Evolutionary conservation across 2,888 invertebrate genomes (phyloP), one percentile per base, ranked within the genome.

Genomic region (Cecidostiba fungosa): DNA sequence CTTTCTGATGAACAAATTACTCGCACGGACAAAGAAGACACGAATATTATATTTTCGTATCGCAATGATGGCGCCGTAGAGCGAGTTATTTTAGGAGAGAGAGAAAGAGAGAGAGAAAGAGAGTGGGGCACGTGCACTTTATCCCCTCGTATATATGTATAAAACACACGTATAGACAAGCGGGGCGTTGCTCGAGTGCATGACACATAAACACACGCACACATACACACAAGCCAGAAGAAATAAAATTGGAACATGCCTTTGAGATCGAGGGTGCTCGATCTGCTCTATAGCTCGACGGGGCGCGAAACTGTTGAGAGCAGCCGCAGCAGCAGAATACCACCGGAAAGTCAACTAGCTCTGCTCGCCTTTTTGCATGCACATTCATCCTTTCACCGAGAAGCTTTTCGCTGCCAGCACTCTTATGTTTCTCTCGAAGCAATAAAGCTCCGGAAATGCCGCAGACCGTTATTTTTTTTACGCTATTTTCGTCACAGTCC

Each of bases 211-310:
- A 2, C 26, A 80, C n/a, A n/a, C n/a, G n/a, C 43, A 29, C 10
- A 6, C 26, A 39, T 12, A 2, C 26, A 80, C 54, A 70, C n/a
- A 36, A 47, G 74, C 36, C 70, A 79, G 73, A 36, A 54, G 88
- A 88, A 89, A 89, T 87, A 89, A 89, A 91, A 89, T 88, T 90
- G 89, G 89, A 89, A 87, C 90, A 88, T 88, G 89, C 88, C 90
- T 89, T 89, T 89, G 87, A 87, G 66, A 79, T 76, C 84, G 26
- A 83, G 84, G 59, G 79, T 82, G 62, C 79, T 76, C 66, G 77
- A 76, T 77, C 66, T 66, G 5, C 23, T 32, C 62, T 73, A 12
- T 43, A 16, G 14, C 43, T 77, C 59, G 36, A 4, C 23, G 29
- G 23, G 23, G 39, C 66, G 39, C 23, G 72, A 39, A 70, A 70